These are phyloP conservation scores for Salvator merianae DNA, from an alignment of 2,113 vertebrate genomes.

Conservation along the genomic window DNA sequence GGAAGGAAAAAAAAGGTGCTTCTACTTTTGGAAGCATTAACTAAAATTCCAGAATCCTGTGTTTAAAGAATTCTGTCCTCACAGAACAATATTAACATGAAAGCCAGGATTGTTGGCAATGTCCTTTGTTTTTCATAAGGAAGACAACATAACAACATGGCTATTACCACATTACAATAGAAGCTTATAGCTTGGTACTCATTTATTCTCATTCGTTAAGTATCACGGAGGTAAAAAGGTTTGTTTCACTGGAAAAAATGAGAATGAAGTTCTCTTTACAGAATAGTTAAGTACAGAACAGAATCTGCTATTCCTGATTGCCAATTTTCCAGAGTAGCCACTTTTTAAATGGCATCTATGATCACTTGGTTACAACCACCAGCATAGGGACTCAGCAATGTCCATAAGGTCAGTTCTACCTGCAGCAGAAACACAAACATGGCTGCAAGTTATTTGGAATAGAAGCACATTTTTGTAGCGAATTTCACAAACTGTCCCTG, in stretches of 20 bases:
- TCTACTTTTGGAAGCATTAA: background rate
- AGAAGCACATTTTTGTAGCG: conserved; percentile 58
- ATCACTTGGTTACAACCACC: conserved; percentile 18
- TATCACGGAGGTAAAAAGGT: background rate
- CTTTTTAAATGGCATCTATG: conserved; percentile 7
- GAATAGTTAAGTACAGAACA: background rate
- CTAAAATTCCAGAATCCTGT: background rate
- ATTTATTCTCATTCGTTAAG: background rate
- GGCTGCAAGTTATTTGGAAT: conserved; percentile 66
- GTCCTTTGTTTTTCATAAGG: background rate
- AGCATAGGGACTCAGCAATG: no score
- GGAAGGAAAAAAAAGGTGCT: background rate
- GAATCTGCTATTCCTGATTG: background rate
- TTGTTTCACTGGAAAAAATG: background rate
- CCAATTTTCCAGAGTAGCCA: background rate
- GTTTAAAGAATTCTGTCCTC: background rate
- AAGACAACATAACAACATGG: background rate
- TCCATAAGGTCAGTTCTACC: conserved; percentile 4
- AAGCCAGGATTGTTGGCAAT: background rate
- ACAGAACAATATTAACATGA: background rate
- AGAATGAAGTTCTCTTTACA: background rate
- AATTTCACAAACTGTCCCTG: conserved; percentile 55
- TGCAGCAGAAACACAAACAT: conserved; percentile 13
- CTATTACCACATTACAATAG: background rate
- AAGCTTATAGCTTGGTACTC: background rate